Percentiles rank a stretch among this genome's conserved stretches.
Conservation (phyloP, 2,888 invertebrate species). For the Rotaria magnacalcarata region DNA sequence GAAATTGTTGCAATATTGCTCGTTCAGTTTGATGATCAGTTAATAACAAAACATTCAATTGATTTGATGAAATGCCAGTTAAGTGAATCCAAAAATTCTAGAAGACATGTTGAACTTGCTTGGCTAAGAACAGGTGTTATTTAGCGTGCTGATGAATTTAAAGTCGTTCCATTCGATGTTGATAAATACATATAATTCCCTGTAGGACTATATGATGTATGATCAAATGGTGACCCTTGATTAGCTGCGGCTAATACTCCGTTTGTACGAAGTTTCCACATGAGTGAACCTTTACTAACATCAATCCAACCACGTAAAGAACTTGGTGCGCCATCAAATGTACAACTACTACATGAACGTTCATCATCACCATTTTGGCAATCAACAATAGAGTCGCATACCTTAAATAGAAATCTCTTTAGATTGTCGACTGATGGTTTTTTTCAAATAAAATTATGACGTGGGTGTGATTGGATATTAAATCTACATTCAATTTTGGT, state of each 20-base stretch:
- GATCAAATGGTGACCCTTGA: background rate
- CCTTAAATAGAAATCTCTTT: slow-evolving; percentile 38
- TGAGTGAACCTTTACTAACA: slow-evolving; percentile 41
- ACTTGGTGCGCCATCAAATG: slow-evolving; percentile 50
- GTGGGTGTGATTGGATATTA: no score
- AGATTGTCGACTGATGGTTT: no score
- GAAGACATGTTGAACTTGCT: background rate
- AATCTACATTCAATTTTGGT: background rate
- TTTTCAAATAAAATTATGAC: background rate
- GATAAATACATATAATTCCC: background rate
- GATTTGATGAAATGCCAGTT: background rate
- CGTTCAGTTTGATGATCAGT: slow-evolving; percentile 29
- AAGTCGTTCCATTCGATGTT: background rate
- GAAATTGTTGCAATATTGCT: slow-evolving; percentile 17
- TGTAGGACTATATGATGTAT: background rate
- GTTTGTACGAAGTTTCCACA: slow-evolving; percentile 35
- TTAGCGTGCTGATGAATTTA: slow-evolving; percentile 1
- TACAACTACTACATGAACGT: slow-evolving; percentile 50
- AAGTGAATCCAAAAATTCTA: background rate
- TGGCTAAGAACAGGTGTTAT: slow-evolving; percentile 22
- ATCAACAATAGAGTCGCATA: slow-evolving; percentile 50
- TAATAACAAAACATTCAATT: background rate
- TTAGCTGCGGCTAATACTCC: background rate
- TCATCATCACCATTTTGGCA: slow-evolving; percentile 47
- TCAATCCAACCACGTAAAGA: slow-evolving; percentile 44